Evolutionary conservation across 2,113 vertebrate genomes (phyloP).

Genomic region (Anolis carolinensis): DNA sequence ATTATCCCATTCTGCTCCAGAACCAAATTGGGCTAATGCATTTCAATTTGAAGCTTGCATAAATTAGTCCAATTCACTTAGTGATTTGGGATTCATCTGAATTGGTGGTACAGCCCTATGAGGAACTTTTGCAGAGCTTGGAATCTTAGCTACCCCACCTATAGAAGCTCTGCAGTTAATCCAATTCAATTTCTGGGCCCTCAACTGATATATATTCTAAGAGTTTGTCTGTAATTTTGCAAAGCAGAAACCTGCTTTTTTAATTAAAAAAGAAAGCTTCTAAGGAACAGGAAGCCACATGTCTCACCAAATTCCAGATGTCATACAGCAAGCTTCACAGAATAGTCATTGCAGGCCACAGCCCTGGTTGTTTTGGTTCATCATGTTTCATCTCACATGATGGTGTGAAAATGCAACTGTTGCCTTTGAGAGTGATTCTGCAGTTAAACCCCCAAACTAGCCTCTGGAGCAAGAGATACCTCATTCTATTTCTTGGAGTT

Average conservation of each 20-base stretch:
- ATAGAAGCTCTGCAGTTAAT: background rate
- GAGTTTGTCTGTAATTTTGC: background rate
- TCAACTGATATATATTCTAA: background rate
- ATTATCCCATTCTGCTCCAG: no score
- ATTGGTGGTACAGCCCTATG: no score
- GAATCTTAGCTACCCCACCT: background rate
- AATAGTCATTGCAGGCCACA: background rate
- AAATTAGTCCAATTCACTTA: no score
- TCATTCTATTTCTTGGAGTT: conserved; percentile 17
- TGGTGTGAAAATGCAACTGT: background rate
- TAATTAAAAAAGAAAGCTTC: background rate
- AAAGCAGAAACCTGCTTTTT: background rate
- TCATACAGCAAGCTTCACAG: background rate
- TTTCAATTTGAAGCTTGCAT: no score
- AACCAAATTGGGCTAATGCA: no score
- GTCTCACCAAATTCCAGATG: background rate
- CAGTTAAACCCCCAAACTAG: background rate
- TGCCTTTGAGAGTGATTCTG: background rate
- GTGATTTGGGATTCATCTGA: no score
- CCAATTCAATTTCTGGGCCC: background rate
- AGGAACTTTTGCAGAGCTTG: background rate
- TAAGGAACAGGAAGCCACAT: background rate
- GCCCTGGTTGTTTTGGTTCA: background rate
- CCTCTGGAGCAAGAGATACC: background rate
- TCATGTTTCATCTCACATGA: accelerated